These are phyloP conservation scores for Poeciliopsis turneri DNA, from an alignment of 2,797 vertebrate genomes.

Conservation along the genomic window DNA sequence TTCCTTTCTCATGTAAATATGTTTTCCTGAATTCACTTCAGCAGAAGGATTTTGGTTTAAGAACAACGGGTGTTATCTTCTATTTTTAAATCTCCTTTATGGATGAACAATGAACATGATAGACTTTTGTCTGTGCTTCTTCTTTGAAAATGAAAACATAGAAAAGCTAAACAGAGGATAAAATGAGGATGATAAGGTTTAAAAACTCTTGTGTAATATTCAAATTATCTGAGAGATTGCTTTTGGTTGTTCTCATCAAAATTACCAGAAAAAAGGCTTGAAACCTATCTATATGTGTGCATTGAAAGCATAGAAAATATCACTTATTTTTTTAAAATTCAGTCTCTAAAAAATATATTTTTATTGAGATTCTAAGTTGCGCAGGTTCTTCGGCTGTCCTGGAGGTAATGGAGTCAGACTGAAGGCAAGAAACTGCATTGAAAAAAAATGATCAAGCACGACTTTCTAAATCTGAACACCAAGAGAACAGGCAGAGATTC, in stretches of 20 bases:
- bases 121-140: neutral
- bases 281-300: neutral
- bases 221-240: neutral
- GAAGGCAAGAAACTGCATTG: too few relatives aligned
- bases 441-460: neutral
- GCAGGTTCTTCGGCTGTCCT: neutral
- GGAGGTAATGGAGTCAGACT: neutral
- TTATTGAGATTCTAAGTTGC: too few relatives aligned
- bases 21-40: neutral
- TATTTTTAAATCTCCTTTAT: neutral
- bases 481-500: neutral
- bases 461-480: neutral
- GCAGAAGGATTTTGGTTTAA: neutral
- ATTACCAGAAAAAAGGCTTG: neutral
- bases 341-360: too few relatives aligned
- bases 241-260: neutral
- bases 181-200: neutral
- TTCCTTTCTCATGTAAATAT: neutral
- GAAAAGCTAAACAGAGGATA: neutral
- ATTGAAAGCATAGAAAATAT: neutral
- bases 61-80: neutral
- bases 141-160: neutral
- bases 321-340: neutral
- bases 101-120: neutral
- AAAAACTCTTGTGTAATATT: neutral